Evolutionary conservation across 2,113 vertebrate species (phyloP).

Genomic region (Melozone crissalis): DNA sequence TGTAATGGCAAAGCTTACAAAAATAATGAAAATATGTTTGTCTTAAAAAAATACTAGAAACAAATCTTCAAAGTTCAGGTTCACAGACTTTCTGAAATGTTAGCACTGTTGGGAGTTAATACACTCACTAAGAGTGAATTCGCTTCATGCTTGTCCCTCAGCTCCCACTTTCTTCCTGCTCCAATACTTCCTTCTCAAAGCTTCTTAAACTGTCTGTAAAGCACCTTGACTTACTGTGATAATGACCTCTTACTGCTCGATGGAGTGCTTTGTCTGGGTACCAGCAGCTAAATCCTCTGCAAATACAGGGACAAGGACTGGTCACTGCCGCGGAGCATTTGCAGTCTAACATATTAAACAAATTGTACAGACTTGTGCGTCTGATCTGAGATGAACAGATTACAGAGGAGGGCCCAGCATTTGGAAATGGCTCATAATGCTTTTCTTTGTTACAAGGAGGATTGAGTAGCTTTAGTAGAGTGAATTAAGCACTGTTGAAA

Average conservation of each 20-base stretch:
- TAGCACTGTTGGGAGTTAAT: neutral
- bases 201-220: neutral
- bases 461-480: neutral
- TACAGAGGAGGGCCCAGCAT: neutral
- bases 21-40: neutral
- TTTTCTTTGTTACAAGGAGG: neutral
- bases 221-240: neutral
- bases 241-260: neutral
- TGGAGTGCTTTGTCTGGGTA: neutral
- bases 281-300: neutral
- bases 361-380: neutral
- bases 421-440: neutral
- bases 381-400: neutral
- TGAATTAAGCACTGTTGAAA: neutral
- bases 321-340: neutral
- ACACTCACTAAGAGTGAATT: neutral
- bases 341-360: neutral
- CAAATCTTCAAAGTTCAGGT: neutral
- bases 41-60: neutral
- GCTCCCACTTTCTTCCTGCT: neutral
- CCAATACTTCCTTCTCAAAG: neutral
- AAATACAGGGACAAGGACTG: neutral
- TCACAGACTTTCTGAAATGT: neutral
- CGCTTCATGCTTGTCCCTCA: neutral
- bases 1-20: neutral